Evolutionary conservation across 2,888 invertebrate genomes (phyloP), one percentile per base, ranked within the genome.

Genomic region (Mesorhabditis spiculigera): DNA sequence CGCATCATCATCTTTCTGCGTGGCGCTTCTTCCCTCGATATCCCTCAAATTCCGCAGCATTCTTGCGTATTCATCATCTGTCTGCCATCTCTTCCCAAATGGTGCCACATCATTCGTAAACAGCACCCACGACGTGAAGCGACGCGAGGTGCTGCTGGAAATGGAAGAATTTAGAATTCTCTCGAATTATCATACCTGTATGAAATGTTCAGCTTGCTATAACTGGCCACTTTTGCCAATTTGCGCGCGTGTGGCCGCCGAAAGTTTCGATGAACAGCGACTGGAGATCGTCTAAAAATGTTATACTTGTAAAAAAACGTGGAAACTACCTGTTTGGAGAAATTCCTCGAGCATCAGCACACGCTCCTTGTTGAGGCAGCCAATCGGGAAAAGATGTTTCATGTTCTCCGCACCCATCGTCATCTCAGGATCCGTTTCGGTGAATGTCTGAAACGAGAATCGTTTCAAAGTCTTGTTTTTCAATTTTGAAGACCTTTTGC

Each of bases 181-280:
- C 28, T 28, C 28, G 28, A 28, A 28, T 28, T 28, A 28, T 28
- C 28, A 28, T 28, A 28, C 28, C 28, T 28, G n/a, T 50, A 50
- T 10, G 58, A 50, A 50, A 50, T 50, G 58, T 50, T 50, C 1
- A 50, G n/a, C 58, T 50, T 50, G 58, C 58, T 50, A n/a, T 50
- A 50, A n/a, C 58, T 50, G 58, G 58, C 58, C 58, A 50, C n/a
- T 50, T 50, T n/a, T 50, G 58, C 8, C n/a, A 50, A 50, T 50
- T 50, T 10, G 10, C 8, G 8, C 10, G 8, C 8, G 58, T 50
- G 58, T 50, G 58, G 8, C 58, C 58, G 58, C 58, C 58, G n/a
- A 50, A 50, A n/a, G n/a, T 10, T n/a, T 50, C 58, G n/a, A n/a
- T n/a, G 58, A 50, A 50, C 8, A 50, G 58, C 8, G 8, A 13